phyloP scores from a whole-genome alignment of 2,797 vertebrate species.

The Molossus alvarezi region DNA sequence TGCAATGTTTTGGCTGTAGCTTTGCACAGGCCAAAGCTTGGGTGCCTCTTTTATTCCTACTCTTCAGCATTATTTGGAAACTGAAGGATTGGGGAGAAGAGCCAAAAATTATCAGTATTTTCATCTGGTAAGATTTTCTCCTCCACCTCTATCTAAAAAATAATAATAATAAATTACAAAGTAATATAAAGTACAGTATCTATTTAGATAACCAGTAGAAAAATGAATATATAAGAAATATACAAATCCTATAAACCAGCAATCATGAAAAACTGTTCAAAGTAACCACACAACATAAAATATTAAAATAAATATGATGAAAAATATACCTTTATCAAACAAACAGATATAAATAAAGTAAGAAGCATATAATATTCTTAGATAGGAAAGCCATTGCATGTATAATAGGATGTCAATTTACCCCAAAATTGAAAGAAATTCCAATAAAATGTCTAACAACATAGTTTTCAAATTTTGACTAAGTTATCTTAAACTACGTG shows the following conservation, averaged over 20 bases:
- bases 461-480: background rate
- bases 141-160: background rate
- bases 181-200: background rate
- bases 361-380: background rate
- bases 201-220: background rate
- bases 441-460: background rate
- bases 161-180: background rate
- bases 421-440: background rate
- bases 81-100: background rate
- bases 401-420: background rate
- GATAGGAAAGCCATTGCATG: background rate
- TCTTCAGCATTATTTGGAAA: background rate
- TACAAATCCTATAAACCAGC: background rate
- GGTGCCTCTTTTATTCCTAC: fast-evolving
- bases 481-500: background rate
- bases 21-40: background rate
- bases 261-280: background rate
- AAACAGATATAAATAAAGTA: background rate
- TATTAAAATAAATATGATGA: background rate
- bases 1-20: fast-evolving
- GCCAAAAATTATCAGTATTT: background rate
- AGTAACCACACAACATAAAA: background rate
- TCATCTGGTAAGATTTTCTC: background rate
- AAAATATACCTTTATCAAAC: background rate
- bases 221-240: background rate